Evolutionary conservation across 2,797 vertebrate genomes (phyloP), one percentile per base, ranked within the genome.

Genomic region (Rhinatrema bivittatum): DNA sequence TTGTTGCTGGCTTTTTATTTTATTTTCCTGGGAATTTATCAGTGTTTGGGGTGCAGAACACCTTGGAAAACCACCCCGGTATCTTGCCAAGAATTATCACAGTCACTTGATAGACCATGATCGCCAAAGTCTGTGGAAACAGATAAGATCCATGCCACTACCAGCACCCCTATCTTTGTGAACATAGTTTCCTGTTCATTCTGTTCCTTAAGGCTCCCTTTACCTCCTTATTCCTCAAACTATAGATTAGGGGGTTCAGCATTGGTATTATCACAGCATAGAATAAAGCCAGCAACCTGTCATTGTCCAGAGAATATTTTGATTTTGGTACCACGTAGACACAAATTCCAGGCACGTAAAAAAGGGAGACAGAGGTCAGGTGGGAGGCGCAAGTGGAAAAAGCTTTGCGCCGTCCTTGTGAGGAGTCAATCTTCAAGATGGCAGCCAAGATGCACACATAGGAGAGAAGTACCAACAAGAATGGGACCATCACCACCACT

Each of bases 371-470:
- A 5, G 34, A 20, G 3, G 28, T 5, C 12, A 53, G 13, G 14
- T 61, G 41, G 13, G 43, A 65, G 7, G 45, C 62, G 5, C 55
- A 60, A 1, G 42, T 46, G 9, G 38, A 62, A 17, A 56, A 48
- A 11, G 49, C 35, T 22, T 60, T 62, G 4, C 1, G 2, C 13
- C 38, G 53, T 18, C 51, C 46, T 4, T 26, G 25, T 2, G 21
- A 16, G 5, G 31, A 29, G 19, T 11, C 34, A 7, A 54, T 53
- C 32, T 18, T 54, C 18, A 52, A 5, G 16, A 57, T 32, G 7
- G 41, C 9, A n/a, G 33, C 3, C 1, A 57, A 13, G 10, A 49
- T 56, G 3, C 34, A 56, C 18, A 43, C 4, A 3, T 40, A 56
- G 6, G 43, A 53, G 8, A 29, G 4, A 10, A 29, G 20, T 10